phyloP scores from a whole-genome alignment of 92 coral and sea anemone genomes.

The Diadumene lineata region DNA sequence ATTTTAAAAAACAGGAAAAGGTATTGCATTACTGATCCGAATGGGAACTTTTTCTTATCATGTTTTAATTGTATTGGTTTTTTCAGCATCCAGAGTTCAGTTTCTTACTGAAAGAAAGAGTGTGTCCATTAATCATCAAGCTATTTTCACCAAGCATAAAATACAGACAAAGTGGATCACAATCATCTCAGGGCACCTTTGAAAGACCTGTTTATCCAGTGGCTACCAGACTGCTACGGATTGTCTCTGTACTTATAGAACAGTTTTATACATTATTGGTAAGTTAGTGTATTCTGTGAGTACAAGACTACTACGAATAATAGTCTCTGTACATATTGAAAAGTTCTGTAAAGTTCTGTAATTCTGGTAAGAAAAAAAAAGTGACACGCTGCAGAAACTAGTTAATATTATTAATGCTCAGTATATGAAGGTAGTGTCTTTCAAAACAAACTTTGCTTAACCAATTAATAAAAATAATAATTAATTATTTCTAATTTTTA shows the following conservation, averaged over 20 bases:
- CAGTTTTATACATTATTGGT: slow-evolving; percentile 94
- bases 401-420: no score
- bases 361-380: no score
- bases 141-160: slow-evolving; percentile 97
- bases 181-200: slow-evolving; percentile 52
- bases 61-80: neutral
- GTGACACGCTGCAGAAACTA: no score
- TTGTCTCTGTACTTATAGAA: slow-evolving; percentile 92
- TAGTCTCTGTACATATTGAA: no score
- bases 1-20: neutral
- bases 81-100: slow-evolving; percentile 96
- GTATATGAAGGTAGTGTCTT: no score
- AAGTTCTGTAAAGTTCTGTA: no score
- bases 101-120: slow-evolving; percentile 91
- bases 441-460: no score
- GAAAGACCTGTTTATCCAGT: slow-evolving; percentile 95
- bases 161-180: slow-evolving; percentile 57
- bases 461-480: no score
- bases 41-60: neutral
- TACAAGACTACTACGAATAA: no score
- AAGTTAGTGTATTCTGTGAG: slow-evolving; percentile 12
- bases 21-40: neutral
- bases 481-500: no score
- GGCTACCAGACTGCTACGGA: slow-evolving; percentile 84
- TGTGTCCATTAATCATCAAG: slow-evolving; percentile 93